phyloP scores from a whole-genome alignment of 2,888 invertebrate species.

The Caenorhabditis sp. region DNA sequence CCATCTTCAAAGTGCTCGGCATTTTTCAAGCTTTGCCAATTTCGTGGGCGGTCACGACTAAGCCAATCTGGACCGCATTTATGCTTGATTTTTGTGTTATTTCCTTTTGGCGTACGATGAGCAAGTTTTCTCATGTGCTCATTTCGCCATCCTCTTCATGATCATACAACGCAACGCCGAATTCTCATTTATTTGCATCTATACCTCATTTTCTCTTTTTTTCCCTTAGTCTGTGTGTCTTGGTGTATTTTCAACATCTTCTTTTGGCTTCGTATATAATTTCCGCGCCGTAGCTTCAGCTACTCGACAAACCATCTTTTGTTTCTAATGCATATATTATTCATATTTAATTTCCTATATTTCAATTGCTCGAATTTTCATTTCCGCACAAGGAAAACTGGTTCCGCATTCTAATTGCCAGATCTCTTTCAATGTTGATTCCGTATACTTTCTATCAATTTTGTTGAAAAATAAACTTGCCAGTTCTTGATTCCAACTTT shows the following conservation, averaged over 20 bases:
- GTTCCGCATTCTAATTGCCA: neutral
- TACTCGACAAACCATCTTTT: too few species aligned
- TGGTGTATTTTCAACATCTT: neutral
- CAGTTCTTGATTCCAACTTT: too few species aligned
- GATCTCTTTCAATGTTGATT: too few species aligned
- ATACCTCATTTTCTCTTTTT: neutral
- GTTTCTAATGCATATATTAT: too few species aligned
- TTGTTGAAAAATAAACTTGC: too few species aligned
- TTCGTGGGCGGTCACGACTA: slow-evolving; percentile 3
- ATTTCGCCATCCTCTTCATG: neutral
- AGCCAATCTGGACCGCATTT: slow-evolving; percentile 11
- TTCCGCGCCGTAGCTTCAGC: neutral
- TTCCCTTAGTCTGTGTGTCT: neutral
- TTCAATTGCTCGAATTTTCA: neutral
- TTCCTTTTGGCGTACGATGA: neutral
- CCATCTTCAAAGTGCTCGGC: slow-evolving; percentile 33
- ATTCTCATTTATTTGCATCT: slow-evolving; percentile 19
- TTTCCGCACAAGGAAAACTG: too few species aligned
- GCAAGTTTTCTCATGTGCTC: slow-evolving; percentile 6
- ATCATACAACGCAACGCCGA: neutral
- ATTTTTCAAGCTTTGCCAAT: neutral
- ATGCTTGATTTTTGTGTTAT: neutral
- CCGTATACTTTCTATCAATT: too few species aligned
- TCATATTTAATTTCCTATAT: neutral
- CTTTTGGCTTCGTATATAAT: neutral